Percentiles rank a stretch among this genome's conserved stretches.
phyloP scores from a whole-genome alignment of 2,797 vertebrate species.

The Rhabdophis nuchalis region DNA sequence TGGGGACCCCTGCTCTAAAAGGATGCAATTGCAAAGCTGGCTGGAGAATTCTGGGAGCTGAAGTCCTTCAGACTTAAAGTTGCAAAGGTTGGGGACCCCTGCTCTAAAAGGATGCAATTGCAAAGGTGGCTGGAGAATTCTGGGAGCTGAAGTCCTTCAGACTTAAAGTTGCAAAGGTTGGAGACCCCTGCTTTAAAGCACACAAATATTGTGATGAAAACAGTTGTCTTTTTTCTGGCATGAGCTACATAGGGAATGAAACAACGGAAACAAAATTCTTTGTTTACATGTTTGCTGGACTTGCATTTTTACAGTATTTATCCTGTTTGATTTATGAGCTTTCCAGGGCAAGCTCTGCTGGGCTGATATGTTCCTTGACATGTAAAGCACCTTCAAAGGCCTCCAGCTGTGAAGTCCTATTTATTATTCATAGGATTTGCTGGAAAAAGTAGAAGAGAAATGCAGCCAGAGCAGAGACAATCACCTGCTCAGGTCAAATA shows the following conservation, averaged over 20 bases:
- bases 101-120: too few relatives aligned
- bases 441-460: constrained; percentile 40
- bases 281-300: constrained; percentile 34
- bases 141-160: too few relatives aligned
- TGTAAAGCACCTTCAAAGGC: constrained; percentile 54
- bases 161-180: too few relatives aligned
- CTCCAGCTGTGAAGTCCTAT: constrained; percentile 41
- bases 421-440: constrained; percentile 64
- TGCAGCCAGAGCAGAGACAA: constrained; percentile 37
- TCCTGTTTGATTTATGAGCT: constrained; percentile 59
- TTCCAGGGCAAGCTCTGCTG: constrained; percentile 56
- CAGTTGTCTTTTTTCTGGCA: constrained; percentile 21
- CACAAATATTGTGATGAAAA: background rate
- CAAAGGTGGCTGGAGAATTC: too few relatives aligned
- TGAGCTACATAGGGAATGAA: constrained; percentile 41
- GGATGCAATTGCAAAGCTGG: too few relatives aligned
- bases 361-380: constrained; percentile 55
- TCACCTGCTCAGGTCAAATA: constrained; percentile 50
- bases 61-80: too few relatives aligned
- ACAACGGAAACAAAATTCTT: constrained; percentile 9
- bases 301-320: constrained; percentile 43
- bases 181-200: too few relatives aligned
- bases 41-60: too few relatives aligned
- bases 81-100: too few relatives aligned
- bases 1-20: too few relatives aligned